A percentile compares a stretch with the other conserved stretches of the same genome.
Evolutionary conservation across 1,140 invertebrate genomes (phyloP).

Genomic region (Thrips palmi): DNA sequence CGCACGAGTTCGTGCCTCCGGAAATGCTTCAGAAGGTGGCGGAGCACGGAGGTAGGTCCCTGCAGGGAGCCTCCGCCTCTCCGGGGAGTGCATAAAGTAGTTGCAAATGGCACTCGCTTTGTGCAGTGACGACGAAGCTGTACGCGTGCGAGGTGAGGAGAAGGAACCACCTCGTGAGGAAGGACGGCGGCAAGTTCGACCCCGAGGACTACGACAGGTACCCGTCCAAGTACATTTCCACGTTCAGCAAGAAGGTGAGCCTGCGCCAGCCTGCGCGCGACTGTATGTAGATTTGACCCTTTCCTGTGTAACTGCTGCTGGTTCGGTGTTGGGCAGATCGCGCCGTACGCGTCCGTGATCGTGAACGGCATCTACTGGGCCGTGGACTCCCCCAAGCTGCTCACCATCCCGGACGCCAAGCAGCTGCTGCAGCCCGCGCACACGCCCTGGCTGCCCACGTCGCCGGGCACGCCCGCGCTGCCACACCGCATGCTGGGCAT

Average conservation of each 20-base stretch:
- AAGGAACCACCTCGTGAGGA: slow-evolving; percentile 80
- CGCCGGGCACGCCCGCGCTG: slow-evolving; percentile 55
- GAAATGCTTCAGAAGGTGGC: slow-evolving; percentile 89
- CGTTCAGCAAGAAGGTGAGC: slow-evolving; percentile 77
- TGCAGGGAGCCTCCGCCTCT: too few relatives aligned
- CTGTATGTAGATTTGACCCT: neutral
- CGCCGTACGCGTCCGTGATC: slow-evolving; percentile 91
- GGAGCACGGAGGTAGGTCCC: slow-evolving; percentile 82
- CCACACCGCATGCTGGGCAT: slow-evolving; percentile 83
- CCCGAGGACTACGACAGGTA: slow-evolving; percentile 78
- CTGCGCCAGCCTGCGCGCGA: neutral
- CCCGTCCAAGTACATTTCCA: slow-evolving; percentile 88
- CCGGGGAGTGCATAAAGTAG: neutral
- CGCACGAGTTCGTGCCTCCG: slow-evolving; percentile 92
- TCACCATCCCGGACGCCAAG: slow-evolving; percentile 97
- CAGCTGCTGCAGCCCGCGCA: slow-evolving; percentile 69
- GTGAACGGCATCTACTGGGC: slow-evolving; percentile 99
- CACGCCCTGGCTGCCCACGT: slow-evolving; percentile 80
- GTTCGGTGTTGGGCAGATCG: too few relatives aligned
- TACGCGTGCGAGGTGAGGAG: slow-evolving; percentile 89
- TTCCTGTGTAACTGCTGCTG: neutral
- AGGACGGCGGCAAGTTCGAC: slow-evolving; percentile 81
- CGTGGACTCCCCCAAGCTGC: slow-evolving; percentile 81
- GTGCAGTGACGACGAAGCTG: slow-evolving; percentile 17
- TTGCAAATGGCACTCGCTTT: slow-evolving; percentile 2